Evolutionary conservation across 2,888 invertebrate genomes (phyloP), one percentile per base, ranked within the genome.

Genomic region (Lissocephala sabroskyi): DNA sequence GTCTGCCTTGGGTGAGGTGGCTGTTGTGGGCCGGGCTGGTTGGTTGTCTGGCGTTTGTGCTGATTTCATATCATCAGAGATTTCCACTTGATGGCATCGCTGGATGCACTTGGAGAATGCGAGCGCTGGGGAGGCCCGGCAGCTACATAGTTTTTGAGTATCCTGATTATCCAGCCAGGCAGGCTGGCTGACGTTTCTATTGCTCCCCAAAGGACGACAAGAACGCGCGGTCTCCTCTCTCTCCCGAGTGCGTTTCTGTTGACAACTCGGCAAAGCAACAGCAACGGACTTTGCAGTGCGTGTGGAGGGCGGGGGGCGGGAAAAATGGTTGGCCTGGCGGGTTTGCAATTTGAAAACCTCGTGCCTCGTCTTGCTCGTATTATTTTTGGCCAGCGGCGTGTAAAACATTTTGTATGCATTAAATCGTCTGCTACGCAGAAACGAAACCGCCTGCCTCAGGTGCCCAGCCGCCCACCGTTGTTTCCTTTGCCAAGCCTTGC

Each of bases 401-500:
- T 74, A 67, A 68, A 68, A 71, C 78, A 77, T 78, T 77, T 74
- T 74, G 71, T 74, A 78, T 76, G 78, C 76, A 77, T 77, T 78
- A 78, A 74, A 74, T 68, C 71, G 76, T 64, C 66, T 66, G 62
- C 52, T 56, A 52, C 56, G 16, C 9, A 13, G 9, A 9, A 17
- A 4, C 36, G 0, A 13, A 16, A 41, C 32, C 42, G 36, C 40
- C 41, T 42, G 36, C 19, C 23, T 9, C 1, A 17, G 16, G 13
- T 37, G 6, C 19, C 16, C 19, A n/a, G 10, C 4, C 1, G 13
- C 19, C 32, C 3, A 11, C 5, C 17, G 5, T 17, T 28, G 2
- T 35, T 47, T 45, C 30, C 52, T 52, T 52, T 46, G 47, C 45
- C 41, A n/a, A n/a, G n/a, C n/a, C 48, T 43, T 30, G 16, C 47